Base-by-base conservation (phyloP, 2,888 invertebrate species). In the Drosophila mimica region DNA sequence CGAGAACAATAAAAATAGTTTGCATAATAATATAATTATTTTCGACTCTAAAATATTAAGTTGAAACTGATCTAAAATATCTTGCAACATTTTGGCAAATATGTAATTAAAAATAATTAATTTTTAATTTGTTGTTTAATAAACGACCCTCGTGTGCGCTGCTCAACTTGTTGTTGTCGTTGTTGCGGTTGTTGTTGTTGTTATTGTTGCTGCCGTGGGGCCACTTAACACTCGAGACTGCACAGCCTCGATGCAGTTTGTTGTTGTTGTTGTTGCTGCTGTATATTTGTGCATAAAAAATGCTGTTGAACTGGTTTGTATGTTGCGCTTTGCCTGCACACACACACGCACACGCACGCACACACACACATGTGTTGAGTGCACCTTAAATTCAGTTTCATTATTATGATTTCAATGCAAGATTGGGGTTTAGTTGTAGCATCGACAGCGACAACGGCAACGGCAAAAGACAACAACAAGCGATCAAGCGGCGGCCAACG, bases 361-460 rank as follows among this genome's bases (percentile, higher is more conserved):
- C 38, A 4, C 36, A 2, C 40, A 46, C 25, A 46, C 25, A 46
- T 62, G 49, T 65, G 57, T 46, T 54, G 61, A 75, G 90, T 89
- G 90, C 86, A 88, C 89, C 90, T 90, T 82, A 80, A 84, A 89
- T 89, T 86, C 74, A 88, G 83, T 87, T 89, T 90, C 87, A 90
- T 87, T 88, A 85, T 85, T 84, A 84, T 84, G 89, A 87, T 84
- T 84, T 82, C 81, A 89, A 82, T 79, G 73, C 67, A 74, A 80
- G 82, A 86, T 88, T 84, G 88, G 89, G 74, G 70, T 72, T 76
- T 69, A 74, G 85, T 83, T 74, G 87, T 59, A 28, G 82, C 82
- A 70, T 53, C 81, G 76, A 49, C 79, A 52, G 25, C 60, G 43
- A 43, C 76, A 69, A 33, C 63, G 17, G 20, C 65, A 40, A 25